Evolutionary conservation across 2,797 vertebrate species (phyloP), one percentile per base, ranked within the genome.

Genomic region (Sternotherus odoratus): DNA sequence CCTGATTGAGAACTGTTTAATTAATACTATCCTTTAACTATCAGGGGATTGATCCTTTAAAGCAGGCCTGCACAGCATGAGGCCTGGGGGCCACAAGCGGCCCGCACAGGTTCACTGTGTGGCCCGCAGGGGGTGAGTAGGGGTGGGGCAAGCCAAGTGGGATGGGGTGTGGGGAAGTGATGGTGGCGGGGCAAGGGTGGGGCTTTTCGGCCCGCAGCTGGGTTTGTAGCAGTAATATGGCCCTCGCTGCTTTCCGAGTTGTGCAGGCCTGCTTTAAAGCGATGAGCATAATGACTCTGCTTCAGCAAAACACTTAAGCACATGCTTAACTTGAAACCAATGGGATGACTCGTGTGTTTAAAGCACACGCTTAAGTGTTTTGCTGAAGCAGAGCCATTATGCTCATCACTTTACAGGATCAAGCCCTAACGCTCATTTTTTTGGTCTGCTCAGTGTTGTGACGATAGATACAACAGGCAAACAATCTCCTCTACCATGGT

Each of bases 21-120:
- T 51, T 91, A 81, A 74, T 88, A 81, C 82, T 90, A 26, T 92
- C 82, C 56, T 82, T 86, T 91, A 83, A 81, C 87, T n/a, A n/a
- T 33, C n/a, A 0, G 0, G n/a, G 24, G 21, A 80, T 86, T 63
- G 53, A 17, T 39, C 46, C 79, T 93, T n/a, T n/a, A n/a, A n/a
- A n/a, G n/a, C n/a, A n/a, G n/a, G n/a, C n/a, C n/a, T n/a, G n/a
- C n/a, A n/a, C n/a, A n/a, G n/a, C n/a, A n/a, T n/a, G n/a, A n/a
- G n/a, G n/a, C n/a, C n/a, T n/a, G n/a, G n/a, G n/a, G n/a, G n/a
- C n/a, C n/a, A n/a, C n/a, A n/a, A n/a, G n/a, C n/a, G n/a, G n/a
- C n/a, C n/a, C n/a, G n/a, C n/a, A n/a, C n/a, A n/a, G n/a, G n/a
- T n/a, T n/a, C n/a, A n/a, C n/a, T n/a, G n/a, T n/a, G n/a, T n/a